These are phyloP conservation scores for Muraenolepis orangiensis DNA, from an alignment of 2,797 vertebrate genomes.

Conservation along the genomic window DNA sequence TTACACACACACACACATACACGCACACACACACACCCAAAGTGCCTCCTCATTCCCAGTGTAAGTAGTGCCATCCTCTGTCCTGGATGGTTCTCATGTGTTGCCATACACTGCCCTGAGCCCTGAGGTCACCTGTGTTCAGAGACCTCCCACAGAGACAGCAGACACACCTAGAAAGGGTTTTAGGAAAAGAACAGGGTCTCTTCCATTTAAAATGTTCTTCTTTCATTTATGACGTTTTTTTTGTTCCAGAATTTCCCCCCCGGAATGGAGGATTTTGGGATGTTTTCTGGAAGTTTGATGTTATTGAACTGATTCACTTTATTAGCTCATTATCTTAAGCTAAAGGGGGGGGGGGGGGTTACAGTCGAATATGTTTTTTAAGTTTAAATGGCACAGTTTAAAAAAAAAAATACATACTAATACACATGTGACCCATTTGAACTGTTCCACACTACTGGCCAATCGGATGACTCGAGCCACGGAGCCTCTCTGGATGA, in stretches of 20 bases:
- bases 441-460: not conserved
- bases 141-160: not conserved
- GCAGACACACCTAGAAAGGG: not conserved
- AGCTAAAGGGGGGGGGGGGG: not conserved
- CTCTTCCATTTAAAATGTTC: not conserved
- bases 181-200: not conserved
- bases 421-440: not conserved
- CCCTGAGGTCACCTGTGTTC: not conserved
- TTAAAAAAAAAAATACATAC: not conserved
- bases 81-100: not conserved
- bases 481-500: not conserved
- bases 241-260: not conserved
- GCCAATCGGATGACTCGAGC: not conserved
- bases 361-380: not conserved
- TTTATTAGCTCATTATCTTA: not conserved
- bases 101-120: not conserved
- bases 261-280: not conserved
- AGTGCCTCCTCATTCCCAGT: conserved; percentile 20
- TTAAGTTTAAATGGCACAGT: not conserved
- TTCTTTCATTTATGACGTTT: too few relatives aligned
- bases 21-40: not conserved
- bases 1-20: not conserved
- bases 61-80: not conserved
- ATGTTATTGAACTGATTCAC: not conserved
- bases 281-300: not conserved